Evolutionary conservation across 2,888 invertebrate species (phyloP).

Genomic region (Machimus atricapillus): DNA sequence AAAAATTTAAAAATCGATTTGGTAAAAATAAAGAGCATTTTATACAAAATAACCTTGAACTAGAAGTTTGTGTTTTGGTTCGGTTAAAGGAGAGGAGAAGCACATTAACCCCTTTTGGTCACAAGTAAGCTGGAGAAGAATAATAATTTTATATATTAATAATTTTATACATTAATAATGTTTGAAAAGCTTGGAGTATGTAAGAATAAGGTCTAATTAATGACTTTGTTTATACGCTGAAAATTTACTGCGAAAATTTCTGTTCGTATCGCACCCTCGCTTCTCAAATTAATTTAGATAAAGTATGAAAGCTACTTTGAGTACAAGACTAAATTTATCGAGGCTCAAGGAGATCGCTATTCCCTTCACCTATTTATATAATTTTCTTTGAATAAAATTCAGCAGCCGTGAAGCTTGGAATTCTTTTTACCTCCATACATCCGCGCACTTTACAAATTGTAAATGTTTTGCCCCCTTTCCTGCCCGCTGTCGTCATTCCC

Average conservation of each 20-base stretch:
- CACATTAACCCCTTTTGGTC: no score
- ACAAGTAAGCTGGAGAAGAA: no score
- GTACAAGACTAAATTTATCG: conserved; percentile 2
- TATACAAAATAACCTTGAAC: no score
- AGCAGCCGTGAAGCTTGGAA: background rate
- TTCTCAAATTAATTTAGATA: background rate
- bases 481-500: background rate
- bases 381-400: conserved; percentile 3
- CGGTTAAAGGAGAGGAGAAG: no score
- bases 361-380: conserved; percentile 14
- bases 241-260: background rate
- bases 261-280: background rate
- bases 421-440: background rate
- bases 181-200: background rate
- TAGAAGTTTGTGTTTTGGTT: no score
- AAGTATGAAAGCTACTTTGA: background rate
- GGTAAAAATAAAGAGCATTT: no score
- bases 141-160: no score
- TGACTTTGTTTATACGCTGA: background rate
- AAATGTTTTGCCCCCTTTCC: background rate
- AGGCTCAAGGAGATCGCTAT: background rate
- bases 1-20: no score
- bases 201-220: background rate
- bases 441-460: background rate
- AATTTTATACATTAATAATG: no score